These are phyloP conservation scores for Himalopsyche japonica DNA, from an alignment of 2,888 invertebrate species.

Conservation along the genomic window DNA sequence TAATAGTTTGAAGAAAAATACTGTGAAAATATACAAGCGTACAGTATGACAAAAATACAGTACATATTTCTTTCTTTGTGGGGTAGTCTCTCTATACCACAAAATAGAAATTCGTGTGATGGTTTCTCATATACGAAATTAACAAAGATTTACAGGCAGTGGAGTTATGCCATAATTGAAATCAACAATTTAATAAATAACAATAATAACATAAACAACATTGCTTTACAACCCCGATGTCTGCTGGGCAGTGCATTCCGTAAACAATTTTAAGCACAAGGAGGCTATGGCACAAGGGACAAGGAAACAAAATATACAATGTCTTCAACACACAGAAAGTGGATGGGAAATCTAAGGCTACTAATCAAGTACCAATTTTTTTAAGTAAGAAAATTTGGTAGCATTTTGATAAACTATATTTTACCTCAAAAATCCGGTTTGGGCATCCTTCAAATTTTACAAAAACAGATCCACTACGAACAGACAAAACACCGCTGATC, in stretches of 20 bases:
- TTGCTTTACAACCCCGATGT: neutral
- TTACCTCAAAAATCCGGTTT: conserved; percentile 21
- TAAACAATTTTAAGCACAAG: neutral
- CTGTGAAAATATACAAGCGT: too few relatives aligned
- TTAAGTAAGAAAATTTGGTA: neutral
- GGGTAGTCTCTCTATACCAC: too few relatives aligned
- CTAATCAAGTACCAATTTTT: neutral
- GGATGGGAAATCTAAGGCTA: neutral
- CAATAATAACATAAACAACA: neutral
- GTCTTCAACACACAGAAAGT: neutral
- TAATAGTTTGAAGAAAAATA: too few relatives aligned
- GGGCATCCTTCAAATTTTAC: conserved; percentile 17
- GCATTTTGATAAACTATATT: neutral
- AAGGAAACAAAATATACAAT: neutral
- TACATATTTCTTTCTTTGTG: too few relatives aligned
- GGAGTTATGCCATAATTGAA: too few relatives aligned
- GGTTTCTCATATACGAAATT: too few relatives aligned
- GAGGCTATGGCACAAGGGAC: neutral
- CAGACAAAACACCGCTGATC: conserved; percentile 1
- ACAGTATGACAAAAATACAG: too few relatives aligned
- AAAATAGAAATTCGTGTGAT: too few relatives aligned
- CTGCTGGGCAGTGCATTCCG: neutral
- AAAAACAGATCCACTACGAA: conserved; percentile 3
- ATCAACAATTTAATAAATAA: too few relatives aligned
- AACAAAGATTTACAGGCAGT: too few relatives aligned